These are phyloP conservation scores for Gorsachius magnificus DNA, from an alignment of 2,797 vertebrate genomes.

Conservation along the genomic window DNA sequence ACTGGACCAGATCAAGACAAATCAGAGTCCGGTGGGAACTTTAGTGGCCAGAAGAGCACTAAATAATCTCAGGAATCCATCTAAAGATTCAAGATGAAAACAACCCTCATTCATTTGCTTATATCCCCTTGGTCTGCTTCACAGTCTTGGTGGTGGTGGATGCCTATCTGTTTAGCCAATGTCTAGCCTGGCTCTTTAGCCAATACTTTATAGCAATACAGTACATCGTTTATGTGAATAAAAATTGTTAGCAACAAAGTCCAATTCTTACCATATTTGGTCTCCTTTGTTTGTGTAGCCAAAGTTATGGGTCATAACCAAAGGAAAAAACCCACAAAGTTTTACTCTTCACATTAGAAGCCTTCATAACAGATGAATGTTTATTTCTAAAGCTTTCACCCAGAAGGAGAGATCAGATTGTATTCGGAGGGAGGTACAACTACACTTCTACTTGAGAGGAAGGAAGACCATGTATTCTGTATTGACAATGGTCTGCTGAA, in stretches of 20 bases:
- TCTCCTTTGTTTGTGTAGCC: not conserved
- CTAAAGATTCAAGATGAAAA: slow-evolving; percentile 40
- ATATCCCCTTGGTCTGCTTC: not conserved
- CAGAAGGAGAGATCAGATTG: not conserved
- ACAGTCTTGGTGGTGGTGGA: not conserved
- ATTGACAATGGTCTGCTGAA: not conserved
- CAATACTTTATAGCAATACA: not conserved
- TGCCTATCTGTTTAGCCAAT: slow-evolving; percentile 32
- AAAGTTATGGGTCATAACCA: not conserved
- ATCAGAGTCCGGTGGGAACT: slow-evolving; percentile 22
- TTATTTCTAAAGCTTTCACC: not conserved
- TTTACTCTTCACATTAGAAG: slow-evolving; percentile 24
- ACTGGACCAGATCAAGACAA: slow-evolving; percentile 35
- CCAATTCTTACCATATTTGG: slow-evolving; percentile 1
- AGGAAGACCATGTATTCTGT: not conserved
- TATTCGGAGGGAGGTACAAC: not conserved
- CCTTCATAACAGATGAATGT: not conserved
- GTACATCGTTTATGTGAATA: slow-evolving; percentile 11
- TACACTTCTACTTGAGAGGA: not conserved
- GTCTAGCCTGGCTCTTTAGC: not conserved
- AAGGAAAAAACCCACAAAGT: not conserved
- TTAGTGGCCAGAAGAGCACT: not conserved
- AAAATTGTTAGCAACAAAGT: not conserved
- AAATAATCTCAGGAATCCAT: slow-evolving; percentile 49
- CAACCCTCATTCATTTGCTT: not conserved